Evolutionary conservation across 2,113 vertebrate species (phyloP), one percentile per base, ranked within the genome.

Genomic region (Strix aluco): DNA sequence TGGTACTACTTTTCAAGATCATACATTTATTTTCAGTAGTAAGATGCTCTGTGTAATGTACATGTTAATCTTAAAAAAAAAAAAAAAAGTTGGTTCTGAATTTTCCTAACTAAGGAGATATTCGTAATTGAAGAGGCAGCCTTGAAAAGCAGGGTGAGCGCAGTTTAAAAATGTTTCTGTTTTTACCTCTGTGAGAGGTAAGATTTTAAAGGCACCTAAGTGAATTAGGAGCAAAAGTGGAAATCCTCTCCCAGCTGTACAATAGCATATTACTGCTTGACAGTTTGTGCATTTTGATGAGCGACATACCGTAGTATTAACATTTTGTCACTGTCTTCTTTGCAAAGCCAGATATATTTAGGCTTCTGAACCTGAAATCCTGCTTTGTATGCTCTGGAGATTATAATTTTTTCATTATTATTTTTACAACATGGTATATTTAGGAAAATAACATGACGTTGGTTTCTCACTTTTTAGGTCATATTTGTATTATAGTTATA

Each of bases 321-420:
- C 94, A 69, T 91, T 97, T 98, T 92, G 36, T 73, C 90, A 82
- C 90, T 12, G 19, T 94, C 57, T 54, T 58, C 62, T 86, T 92
- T 94, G 62, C 63, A 94, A 97, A 97, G 63, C 52, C 59, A 83
- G 38, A 86, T 81, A 79, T 86, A 92, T 91, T 97, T 96, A 93
- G 74, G 66, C 23, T 90, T 95, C 62, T 94, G 94, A 97, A 94
- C n/a, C 71, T 88, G 79, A 75, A 94, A 96, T 67, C 73, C 38
- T 95, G 34, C 74, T 87, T 67, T 61, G 46, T 92, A 20, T 13
- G n/a, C 44, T 63, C 70, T 22, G 30, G n/a, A 86, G 67, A 92
- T 72, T 57, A 90, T 73, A 52, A 12, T 30, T 72, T 81, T 71
- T 78, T 9, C 55, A 18, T 55, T 84, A 55, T 73, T 91, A 40